Evolutionary conservation across 2,113 vertebrate species (phyloP).

Genomic region (Tylochromis polylepis): DNA sequence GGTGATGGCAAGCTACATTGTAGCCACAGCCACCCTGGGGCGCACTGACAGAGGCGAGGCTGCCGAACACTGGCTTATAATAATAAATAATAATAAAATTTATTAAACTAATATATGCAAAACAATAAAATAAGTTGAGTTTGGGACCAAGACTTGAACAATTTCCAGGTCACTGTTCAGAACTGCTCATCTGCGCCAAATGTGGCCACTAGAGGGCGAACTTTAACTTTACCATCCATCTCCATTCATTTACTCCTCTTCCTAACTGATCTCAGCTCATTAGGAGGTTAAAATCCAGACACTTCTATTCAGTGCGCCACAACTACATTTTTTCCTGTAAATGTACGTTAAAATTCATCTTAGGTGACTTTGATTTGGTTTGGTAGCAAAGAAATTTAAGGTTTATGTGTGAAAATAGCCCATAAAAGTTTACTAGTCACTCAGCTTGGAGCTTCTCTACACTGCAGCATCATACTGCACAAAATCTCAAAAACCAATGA

Average conservation of each 20-base stretch:
- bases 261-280: neutral
- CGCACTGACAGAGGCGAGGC: too few species aligned
- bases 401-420: neutral
- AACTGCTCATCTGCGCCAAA: neutral
- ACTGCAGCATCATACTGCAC: neutral
- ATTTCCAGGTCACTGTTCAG: neutral
- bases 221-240: neutral
- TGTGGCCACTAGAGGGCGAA: conserved; percentile 14
- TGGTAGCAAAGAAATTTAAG: neutral
- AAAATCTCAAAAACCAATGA: neutral
- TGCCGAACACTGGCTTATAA: too few species aligned
- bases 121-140: neutral
- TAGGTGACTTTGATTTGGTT: neutral
- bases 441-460: neutral
- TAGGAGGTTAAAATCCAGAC: neutral
- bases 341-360: neutral
- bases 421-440: neutral
- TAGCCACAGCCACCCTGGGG: too few species aligned
- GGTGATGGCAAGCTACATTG: too few species aligned
- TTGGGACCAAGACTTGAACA: neutral
- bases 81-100: too few species aligned
- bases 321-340: neutral
- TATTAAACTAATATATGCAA: neutral
- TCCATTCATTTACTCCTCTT: neutral
- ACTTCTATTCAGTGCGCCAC: too few species aligned